Conservation (phyloP, 1,140 invertebrate species). For the Eubasilissa regina region DNA sequence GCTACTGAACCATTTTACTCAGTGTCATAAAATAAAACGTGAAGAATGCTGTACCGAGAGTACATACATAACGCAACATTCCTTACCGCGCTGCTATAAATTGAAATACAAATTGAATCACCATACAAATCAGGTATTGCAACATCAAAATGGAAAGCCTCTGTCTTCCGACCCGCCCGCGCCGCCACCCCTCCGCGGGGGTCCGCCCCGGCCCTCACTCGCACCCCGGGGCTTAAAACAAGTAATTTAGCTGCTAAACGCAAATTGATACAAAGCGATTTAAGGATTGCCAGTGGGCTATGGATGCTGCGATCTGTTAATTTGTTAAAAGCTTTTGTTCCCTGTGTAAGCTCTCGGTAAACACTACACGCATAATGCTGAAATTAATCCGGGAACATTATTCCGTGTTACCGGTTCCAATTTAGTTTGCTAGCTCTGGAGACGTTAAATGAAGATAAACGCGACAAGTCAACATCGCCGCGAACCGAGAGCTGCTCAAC, state of each 20-base stretch:
- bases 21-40: too few species aligned
- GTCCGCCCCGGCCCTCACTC: not conserved
- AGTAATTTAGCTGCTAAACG: slow-evolving; percentile 60
- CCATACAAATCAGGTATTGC: slow-evolving; percentile 3
- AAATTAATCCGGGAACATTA: slow-evolving; percentile 55
- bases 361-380: slow-evolving; percentile 47
- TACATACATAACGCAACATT: too few species aligned
- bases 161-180: not conserved
- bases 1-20: too few species aligned
- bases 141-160: not conserved
- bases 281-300: slow-evolving; percentile 53
- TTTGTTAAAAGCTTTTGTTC: slow-evolving; percentile 60
- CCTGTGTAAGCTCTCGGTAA: slow-evolving; percentile 48
- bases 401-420: slow-evolving; percentile 45
- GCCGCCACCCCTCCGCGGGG: not conserved
- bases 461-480: not conserved
- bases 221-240: slow-evolving; percentile 55
- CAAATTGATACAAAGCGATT: slow-evolving; percentile 61
- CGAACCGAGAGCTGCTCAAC: not conserved
- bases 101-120: not conserved
- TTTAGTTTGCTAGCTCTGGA: slow-evolving; percentile 31
- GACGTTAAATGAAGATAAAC: slow-evolving; percentile 36
- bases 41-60: too few species aligned
- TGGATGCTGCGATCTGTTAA: slow-evolving; percentile 56
- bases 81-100: too few species aligned